phyloP scores from a whole-genome alignment of 2,797 vertebrate genomes.

The Epinephelus malabaricus region DNA sequence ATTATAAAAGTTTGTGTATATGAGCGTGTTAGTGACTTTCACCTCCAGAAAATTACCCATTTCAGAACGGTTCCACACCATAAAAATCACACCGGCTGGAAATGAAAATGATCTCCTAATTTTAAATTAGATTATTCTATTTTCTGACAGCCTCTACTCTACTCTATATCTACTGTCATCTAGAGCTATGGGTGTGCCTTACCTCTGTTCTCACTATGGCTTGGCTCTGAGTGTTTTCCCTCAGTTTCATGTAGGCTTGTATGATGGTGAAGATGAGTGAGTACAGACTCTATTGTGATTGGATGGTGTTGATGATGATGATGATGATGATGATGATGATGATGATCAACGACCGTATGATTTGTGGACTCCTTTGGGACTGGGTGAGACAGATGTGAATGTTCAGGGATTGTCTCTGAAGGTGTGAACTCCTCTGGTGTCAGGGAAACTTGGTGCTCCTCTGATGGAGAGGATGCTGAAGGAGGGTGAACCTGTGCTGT shows the following conservation, averaged over 20 bases:
- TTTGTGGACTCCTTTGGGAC: constrained; percentile 47
- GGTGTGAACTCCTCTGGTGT: constrained; percentile 41
- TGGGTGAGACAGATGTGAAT: constrained; percentile 39
- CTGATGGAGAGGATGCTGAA: constrained; percentile 43
- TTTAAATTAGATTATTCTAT: constrained; percentile 53
- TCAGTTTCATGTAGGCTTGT: constrained; percentile 35
- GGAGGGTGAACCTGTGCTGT: constrained; percentile 59
- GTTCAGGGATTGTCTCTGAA: constrained; percentile 50
- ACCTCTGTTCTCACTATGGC: constrained; percentile 63
- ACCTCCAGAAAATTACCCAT: constrained; percentile 46
- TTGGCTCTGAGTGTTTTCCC: constrained; percentile 45
- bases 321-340: constrained; percentile 50
- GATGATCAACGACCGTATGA: constrained; percentile 42
- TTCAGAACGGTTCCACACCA: constrained; percentile 35
- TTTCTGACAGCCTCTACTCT: constrained; percentile 28
- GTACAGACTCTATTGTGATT: constrained; percentile 35
- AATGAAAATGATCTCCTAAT: constrained; percentile 51
- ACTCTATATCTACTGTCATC: constrained; percentile 47
- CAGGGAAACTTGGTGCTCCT: constrained; percentile 43
- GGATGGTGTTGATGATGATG: constrained; percentile 32
- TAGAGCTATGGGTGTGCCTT: constrained; percentile 55
- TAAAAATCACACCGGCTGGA: constrained; percentile 35
- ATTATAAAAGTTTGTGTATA: constrained; percentile 46
- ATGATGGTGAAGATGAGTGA: constrained; percentile 28
- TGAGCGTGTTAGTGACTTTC: constrained; percentile 44